Percentiles rank a stretch among this genome's conserved stretches.
These are phyloP conservation scores for Hydrotaea cyrtoneurina DNA, from an alignment of 2,888 invertebrate genomes.

Conservation along the genomic window DNA sequence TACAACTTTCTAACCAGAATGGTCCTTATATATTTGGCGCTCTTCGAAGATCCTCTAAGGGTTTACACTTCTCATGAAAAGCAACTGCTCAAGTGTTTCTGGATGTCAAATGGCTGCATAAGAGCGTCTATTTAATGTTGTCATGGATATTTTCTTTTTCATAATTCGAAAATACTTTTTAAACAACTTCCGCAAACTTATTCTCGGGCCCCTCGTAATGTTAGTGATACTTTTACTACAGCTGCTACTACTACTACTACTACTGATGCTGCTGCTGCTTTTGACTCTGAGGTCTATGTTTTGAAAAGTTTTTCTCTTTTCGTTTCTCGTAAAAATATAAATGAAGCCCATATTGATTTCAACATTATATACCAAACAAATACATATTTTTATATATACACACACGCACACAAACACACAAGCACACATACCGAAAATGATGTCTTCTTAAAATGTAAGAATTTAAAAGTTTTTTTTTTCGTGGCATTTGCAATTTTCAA, in stretches of 20 bases:
- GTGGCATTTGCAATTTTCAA: conserved; percentile 10
- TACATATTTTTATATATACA: not conserved
- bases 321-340: conserved; percentile 8
- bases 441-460: conserved; percentile 2
- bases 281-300: not conserved
- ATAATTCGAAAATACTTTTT: no score
- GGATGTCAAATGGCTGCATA: no score
- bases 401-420: not conserved
- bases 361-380: not conserved
- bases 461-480: conserved; percentile 14
- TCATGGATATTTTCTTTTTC: no score
- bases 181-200: no score
- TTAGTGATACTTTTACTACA: conserved; percentile 40
- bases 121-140: no score
- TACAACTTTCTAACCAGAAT: no score
- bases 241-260: not conserved
- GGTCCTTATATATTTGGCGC: no score
- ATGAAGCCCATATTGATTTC: conserved; percentile 17
- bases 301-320: conserved; percentile 12
- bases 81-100: no score
- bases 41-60: no score
- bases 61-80: no score
- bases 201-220: conserved; percentile 6
- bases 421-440: not conserved
- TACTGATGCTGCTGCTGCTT: not conserved